Base-by-base conservation (phyloP, 2,888 invertebrate genomes). In the Clunio marinus region DNA sequence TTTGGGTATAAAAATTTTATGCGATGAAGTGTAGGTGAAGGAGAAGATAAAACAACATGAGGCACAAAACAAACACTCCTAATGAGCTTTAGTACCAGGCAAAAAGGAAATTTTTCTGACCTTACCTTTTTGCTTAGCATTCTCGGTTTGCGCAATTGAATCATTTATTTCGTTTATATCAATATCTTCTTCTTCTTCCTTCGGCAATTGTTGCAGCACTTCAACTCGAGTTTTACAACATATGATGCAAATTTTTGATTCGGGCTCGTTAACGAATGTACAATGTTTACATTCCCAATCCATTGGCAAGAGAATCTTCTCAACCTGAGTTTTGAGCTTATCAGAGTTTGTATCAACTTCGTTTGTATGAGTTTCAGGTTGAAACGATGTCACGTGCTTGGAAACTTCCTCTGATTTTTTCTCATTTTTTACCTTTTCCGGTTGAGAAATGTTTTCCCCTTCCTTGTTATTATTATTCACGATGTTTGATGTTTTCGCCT, bases 271-370 rank as follows among this genome's bases (percentile, higher is more conserved):
- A 2, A 93, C 88, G 75, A 87, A 93, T 0, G 94, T 95, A 75
- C 94, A 95, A 74, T 93, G 91, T 74, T 92, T 91, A 76, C 94
- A 95, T 71, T 90, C 86, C 94, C 94, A 95, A 68, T 84, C 80
- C 2, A 5, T 13, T 15, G 32, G 2, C 10, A 35, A 2, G 20
- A 2, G 7, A 8, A 17, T 17, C 22, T 17, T 17, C 20, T 51
- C 7, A n/a, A 7, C 22, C 20, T 51, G 51, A 4, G 41, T 10
- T 41, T 4, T 4, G 5, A 13, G 13, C n/a, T n/a, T n/a, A n/a
- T n/a, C n/a, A 15, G 45, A 45, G 5, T 45, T 45, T 45, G 45
- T 45, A 8, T 15, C n/a, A 60, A 15, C 37, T 35, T 13, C 78
- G n/a, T 76, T 66, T 70, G 70, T 13, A 72, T 72, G 67, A 70